These are phyloP conservation scores for Capra hircus DNA, from an alignment of 2,113 vertebrate species.

Conservation along the genomic window DNA sequence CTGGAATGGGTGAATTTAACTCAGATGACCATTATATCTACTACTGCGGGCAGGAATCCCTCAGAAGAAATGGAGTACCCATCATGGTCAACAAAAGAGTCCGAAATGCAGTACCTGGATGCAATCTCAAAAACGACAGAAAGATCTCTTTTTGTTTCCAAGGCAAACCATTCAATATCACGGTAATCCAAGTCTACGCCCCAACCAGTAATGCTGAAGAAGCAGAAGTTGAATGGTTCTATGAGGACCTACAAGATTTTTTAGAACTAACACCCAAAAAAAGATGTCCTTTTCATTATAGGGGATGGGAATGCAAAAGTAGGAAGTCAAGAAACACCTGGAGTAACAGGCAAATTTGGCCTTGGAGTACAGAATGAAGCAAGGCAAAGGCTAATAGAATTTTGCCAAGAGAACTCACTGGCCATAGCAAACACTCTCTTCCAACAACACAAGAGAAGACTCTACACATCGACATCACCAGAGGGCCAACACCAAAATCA, in stretches of 20 bases:
- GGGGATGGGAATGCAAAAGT: neutral
- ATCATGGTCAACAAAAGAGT: neutral
- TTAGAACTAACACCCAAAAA: neutral
- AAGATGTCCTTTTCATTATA: neutral
- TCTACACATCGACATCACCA: neutral
- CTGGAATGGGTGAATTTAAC: neutral
- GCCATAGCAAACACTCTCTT: neutral
- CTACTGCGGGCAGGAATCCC: neutral
- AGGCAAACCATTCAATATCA: neutral
- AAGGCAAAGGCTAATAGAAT: neutral
- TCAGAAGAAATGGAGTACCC: neutral
- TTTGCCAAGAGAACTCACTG: neutral
- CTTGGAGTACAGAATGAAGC: neutral
- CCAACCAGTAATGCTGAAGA: fast-evolving
- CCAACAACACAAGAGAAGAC: neutral
- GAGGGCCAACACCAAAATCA: neutral
- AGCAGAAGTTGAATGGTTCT: neutral
- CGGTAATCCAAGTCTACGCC: neutral
- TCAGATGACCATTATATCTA: neutral
- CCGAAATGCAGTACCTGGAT: neutral
- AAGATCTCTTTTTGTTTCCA: neutral
- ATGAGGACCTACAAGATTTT: neutral
- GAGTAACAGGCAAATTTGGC: neutral
- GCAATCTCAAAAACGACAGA: neutral
- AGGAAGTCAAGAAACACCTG: neutral